Percentiles rank a stretch among this genome's conserved stretches.
Conservation (phyloP, 2,888 invertebrate genomes). For the Junonia oenone region DNA sequence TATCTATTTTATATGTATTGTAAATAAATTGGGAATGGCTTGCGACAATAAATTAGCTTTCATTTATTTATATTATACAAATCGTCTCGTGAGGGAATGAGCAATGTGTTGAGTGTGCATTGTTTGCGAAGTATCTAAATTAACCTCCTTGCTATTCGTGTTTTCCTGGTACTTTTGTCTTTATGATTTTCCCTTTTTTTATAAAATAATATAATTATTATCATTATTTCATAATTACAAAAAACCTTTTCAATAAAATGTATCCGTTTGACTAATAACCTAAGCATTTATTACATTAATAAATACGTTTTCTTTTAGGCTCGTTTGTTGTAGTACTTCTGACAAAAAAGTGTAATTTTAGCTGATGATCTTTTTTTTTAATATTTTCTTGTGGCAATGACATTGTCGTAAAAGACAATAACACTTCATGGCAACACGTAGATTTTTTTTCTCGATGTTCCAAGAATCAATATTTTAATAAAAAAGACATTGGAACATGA, state of each 20-base stretch:
- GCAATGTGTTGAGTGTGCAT: constrained; percentile 10
- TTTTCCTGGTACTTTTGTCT: neutral
- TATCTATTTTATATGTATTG: neutral
- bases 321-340: no score
- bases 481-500: neutral
- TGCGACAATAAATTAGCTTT: neutral
- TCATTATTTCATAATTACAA: no score
- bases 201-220: no score
- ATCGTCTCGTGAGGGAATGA: constrained; percentile 38
- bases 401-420: neutral
- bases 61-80: constrained; percentile 27
- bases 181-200: neutral
- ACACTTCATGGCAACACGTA: neutral
- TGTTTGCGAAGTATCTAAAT: constrained; percentile 8
- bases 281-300: no score
- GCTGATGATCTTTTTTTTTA: no score
- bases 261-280: no score
- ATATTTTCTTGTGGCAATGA: no score
- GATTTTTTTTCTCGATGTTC: neutral
- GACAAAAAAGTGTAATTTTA: no score
- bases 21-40: neutral
- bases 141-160: neutral
- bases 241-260: no score
- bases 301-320: no score
- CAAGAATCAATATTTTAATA: constrained; percentile 33